phyloP scores from a whole-genome alignment of 2,113 vertebrate genomes.

The Oophaga pumilio region DNA sequence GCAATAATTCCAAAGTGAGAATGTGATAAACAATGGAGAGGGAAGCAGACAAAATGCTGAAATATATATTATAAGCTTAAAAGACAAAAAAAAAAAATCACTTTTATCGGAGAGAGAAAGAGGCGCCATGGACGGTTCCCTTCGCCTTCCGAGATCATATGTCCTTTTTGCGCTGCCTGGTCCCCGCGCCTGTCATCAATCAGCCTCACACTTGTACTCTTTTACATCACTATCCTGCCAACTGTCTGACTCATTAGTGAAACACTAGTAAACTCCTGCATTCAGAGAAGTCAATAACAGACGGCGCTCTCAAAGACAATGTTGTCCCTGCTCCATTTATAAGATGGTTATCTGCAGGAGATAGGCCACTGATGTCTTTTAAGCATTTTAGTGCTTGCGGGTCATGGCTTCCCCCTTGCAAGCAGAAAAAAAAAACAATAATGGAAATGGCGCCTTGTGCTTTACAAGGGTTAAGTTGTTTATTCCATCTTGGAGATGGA shows the following conservation, averaged over 20 bases:
- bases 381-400: constrained; percentile 36
- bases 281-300: constrained; percentile 53
- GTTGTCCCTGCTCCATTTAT: constrained; percentile 40
- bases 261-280: constrained; percentile 57
- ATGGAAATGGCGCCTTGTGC: constrained; percentile 23
- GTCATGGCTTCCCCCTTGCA: not conserved
- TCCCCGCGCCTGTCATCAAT: constrained; percentile 56
- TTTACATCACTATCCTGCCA: constrained; percentile 55
- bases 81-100: constrained; percentile 23
- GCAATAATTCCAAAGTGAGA: not conserved
- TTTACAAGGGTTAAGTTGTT: constrained; percentile 56
- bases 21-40: constrained; percentile 21
- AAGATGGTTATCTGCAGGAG: constrained; percentile 48
- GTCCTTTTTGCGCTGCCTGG: constrained; percentile 52
- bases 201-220: constrained; percentile 56
- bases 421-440: not conserved
- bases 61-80: constrained; percentile 42
- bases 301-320: constrained; percentile 50
- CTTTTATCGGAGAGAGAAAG: constrained; percentile 17
- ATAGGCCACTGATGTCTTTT: constrained; percentile 37
- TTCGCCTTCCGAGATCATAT: constrained; percentile 50
- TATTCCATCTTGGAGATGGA: constrained; percentile 30
- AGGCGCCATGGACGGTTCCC: constrained; percentile 36
- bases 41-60: not conserved
- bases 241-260: constrained; percentile 59